A percentile compares a stretch with the other conserved stretches of the same genome.
phyloP scores from a whole-genome alignment of 2,888 invertebrate species.

The Itoplectis maculator region DNA sequence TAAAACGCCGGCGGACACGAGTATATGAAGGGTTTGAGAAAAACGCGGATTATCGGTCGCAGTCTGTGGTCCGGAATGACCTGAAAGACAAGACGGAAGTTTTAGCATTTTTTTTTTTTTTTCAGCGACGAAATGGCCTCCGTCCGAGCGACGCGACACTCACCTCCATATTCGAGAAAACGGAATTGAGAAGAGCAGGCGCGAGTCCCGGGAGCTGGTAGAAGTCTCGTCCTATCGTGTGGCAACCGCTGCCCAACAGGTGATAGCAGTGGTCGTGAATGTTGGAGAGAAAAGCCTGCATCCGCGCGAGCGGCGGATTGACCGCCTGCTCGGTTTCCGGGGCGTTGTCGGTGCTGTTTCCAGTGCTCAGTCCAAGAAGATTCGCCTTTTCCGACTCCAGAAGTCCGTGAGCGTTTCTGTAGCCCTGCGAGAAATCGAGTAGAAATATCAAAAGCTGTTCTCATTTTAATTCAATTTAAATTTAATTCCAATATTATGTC shows the following conservation, averaged over 20 bases:
- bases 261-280: constrained; percentile 94
- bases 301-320: constrained; percentile 89
- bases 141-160: too few relatives aligned
- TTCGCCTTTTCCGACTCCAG: constrained; percentile 91
- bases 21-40: constrained; percentile 94
- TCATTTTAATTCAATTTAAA: too few relatives aligned
- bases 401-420: constrained; percentile 89
- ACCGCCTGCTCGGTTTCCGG: constrained; percentile 85
- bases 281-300: constrained; percentile 93
- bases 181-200: constrained; percentile 90
- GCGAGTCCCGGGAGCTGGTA: constrained; percentile 92
- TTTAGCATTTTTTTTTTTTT: too few relatives aligned
- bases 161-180: constrained; percentile 89
- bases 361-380: constrained; percentile 87
- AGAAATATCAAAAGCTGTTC: too few relatives aligned
- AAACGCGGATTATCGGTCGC: constrained; percentile 92
- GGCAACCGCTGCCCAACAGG: constrained; percentile 87
- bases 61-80: constrained; percentile 94
- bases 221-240: constrained; percentile 93
- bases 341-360: constrained; percentile 79
- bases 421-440: constrained; percentile 87
- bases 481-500: too few relatives aligned
- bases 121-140: too few relatives aligned
- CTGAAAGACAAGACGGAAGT: constrained; percentile 82
- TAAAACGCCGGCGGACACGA: constrained; percentile 94